A percentile compares a stretch with the other conserved stretches of the same genome.
These are phyloP conservation scores for Protodeltote pygarga DNA, from an alignment of 2,888 invertebrate species.

Conservation along the genomic window DNA sequence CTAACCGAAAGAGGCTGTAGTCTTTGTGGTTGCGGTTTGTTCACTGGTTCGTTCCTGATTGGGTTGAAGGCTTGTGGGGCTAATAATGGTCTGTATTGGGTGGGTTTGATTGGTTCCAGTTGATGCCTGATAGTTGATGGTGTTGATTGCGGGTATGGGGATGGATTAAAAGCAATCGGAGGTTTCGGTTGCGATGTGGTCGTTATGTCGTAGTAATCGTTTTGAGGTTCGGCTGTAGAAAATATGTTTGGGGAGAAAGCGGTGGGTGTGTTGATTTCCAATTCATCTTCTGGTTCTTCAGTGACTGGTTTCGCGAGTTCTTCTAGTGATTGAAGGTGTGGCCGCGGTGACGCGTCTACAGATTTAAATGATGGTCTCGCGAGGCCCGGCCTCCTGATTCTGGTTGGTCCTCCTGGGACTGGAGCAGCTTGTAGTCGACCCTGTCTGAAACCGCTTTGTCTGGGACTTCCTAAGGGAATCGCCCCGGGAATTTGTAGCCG, in stretches of 20 bases:
- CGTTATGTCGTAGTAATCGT: constrained; percentile 79
- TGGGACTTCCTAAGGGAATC: constrained; percentile 72
- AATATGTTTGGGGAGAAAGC: constrained; percentile 75
- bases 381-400: constrained; percentile 77
- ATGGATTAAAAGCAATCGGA: constrained; percentile 76
- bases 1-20: constrained; percentile 81
- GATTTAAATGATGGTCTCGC: constrained; percentile 79
- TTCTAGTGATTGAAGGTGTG: constrained; percentile 80
- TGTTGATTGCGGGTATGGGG: constrained; percentile 77
- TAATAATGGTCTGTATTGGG: constrained; percentile 77
- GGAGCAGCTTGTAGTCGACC: constrained; percentile 72
- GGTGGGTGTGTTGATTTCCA: constrained; percentile 85
- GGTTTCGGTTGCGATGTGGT: constrained; percentile 81
- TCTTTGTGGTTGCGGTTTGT: constrained; percentile 77
- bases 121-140: constrained; percentile 61
- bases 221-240: constrained; percentile 79
- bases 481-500: constrained; percentile 90
- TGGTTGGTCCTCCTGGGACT: constrained; percentile 61
- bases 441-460: constrained; percentile 77
- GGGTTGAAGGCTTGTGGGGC: constrained; percentile 76
- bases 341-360: constrained; percentile 78
- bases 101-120: constrained; percentile 78
- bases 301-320: constrained; percentile 89
- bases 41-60: constrained; percentile 71
- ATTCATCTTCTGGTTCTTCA: constrained; percentile 89